Evolutionary conservation across 2,888 invertebrate genomes (phyloP).

Genomic region (Alcis repandata): DNA sequence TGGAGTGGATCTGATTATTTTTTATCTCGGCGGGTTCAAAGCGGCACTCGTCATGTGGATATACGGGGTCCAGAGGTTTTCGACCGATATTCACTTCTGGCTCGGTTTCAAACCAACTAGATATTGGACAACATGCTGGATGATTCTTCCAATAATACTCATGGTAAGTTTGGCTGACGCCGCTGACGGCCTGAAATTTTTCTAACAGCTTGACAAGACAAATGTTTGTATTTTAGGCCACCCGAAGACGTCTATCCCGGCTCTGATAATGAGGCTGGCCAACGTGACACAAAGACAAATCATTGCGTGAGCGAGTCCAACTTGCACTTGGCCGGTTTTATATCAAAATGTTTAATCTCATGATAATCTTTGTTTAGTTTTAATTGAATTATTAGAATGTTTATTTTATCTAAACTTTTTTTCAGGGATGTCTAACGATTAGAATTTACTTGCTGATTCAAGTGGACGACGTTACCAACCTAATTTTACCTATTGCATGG

Average conservation of each 20-base stretch:
- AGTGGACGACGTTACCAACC: neutral
- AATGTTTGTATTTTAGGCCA: too few relatives aligned
- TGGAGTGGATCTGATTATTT: conserved; percentile 56
- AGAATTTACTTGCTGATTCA: neutral
- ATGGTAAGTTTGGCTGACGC: conserved; percentile 66
- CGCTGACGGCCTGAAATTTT: too few relatives aligned
- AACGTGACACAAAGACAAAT: too few relatives aligned
- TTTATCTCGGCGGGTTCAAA: conserved; percentile 68
- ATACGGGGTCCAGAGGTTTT: conserved; percentile 69
- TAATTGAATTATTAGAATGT: too few relatives aligned
- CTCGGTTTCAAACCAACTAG: conserved; percentile 73
- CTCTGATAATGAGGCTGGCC: too few relatives aligned
- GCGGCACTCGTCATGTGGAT: conserved; percentile 72
- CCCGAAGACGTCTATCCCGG: too few relatives aligned
- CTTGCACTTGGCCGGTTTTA: too few relatives aligned
- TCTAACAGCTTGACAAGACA: conserved; percentile 38
- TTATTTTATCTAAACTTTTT: too few relatives aligned
- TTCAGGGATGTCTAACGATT: neutral
- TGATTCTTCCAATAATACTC: conserved; percentile 61
- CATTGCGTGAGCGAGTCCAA: too few relatives aligned
- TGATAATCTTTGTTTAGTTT: too few relatives aligned
- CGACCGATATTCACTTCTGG: conserved; percentile 74
- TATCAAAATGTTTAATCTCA: too few relatives aligned
- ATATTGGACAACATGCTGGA: conserved; percentile 70
- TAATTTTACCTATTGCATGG: conserved; percentile 54